Conservation (phyloP, 2,113 vertebrate species). For the Psittacula cyanocephala region DNA sequence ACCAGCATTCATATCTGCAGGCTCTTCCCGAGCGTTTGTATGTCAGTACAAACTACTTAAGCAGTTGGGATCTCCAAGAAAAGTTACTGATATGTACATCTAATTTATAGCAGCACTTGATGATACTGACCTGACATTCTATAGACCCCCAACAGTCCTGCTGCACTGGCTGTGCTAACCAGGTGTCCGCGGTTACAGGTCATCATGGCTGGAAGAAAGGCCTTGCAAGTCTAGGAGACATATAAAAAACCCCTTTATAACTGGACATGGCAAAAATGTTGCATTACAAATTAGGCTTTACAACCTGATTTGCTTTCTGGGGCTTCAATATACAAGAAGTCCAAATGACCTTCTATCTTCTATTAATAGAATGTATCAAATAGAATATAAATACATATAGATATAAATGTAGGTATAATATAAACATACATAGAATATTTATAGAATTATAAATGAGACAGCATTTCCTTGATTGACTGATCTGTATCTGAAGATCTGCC, state of each 20-base stretch:
- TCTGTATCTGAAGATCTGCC: not conserved
- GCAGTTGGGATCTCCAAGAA: not conserved
- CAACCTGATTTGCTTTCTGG: not conserved
- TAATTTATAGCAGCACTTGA: not conserved
- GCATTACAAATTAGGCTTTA: not conserved
- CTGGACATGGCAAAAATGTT: not conserved
- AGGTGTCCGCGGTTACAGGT: slow-evolving; percentile 85
- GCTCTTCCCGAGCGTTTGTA: not conserved
- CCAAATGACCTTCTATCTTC: not conserved
- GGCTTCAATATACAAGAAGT: not conserved
- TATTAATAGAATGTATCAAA: not conserved
- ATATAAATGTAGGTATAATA: not conserved
- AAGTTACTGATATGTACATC: not conserved
- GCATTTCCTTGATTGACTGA: not conserved
- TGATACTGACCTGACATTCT: slow-evolving; percentile 75
- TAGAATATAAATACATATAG: not conserved
- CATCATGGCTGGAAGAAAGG: slow-evolving; percentile 90
- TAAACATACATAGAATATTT: not conserved
- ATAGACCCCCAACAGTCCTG: slow-evolving; percentile 78
- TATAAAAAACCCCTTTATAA: not conserved
- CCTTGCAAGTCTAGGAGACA: slow-evolving; percentile 85
- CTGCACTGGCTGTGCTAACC: slow-evolving; percentile 80
- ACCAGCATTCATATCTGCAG: not conserved
- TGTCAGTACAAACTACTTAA: not conserved
- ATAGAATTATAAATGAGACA: not conserved